Evolutionary conservation across 2,888 invertebrate genomes (phyloP).

Genomic region (Gastracanthus pulcherrimus): DNA sequence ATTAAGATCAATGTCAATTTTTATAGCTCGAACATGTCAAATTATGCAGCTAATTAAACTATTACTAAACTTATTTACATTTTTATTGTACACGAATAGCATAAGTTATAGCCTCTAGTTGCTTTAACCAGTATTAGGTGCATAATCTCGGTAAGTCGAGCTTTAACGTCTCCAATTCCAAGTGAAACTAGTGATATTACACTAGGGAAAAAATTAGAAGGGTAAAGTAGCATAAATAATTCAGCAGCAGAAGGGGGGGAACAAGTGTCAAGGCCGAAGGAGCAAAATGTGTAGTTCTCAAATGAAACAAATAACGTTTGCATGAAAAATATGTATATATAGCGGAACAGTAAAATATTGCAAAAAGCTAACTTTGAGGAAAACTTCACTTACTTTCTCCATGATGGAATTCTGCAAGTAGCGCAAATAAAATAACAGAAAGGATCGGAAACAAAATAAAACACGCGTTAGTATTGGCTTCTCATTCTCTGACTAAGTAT

Average conservation of each 20-base stretch:
- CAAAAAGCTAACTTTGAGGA: slow-evolving; percentile 58
- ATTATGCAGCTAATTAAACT: slow-evolving; percentile 37
- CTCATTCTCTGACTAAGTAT: slow-evolving; percentile 51
- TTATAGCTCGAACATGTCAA: slow-evolving; percentile 23
- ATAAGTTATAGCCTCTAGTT: too few species aligned
- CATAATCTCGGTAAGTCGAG: slow-evolving; percentile 39
- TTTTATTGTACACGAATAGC: not conserved
- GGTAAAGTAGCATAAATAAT: slow-evolving; percentile 20
- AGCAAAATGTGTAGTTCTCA: slow-evolving; percentile 22
- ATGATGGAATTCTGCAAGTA: slow-evolving; percentile 91
- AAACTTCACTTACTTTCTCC: slow-evolving; percentile 93
- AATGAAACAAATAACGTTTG: slow-evolving; percentile 36
- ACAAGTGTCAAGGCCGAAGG: slow-evolving; percentile 36
- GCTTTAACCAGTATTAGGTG: slow-evolving; percentile 13
- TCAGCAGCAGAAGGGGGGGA: slow-evolving; percentile 5
- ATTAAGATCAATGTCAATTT: not conserved
- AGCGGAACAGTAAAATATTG: slow-evolving; percentile 47
- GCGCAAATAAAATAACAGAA: slow-evolving; percentile 78
- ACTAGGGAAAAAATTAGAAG: not conserved
- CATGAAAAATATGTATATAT: slow-evolving; percentile 22
- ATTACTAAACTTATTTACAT: not conserved
- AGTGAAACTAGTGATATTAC: slow-evolving; percentile 19
- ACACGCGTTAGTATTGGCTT: slow-evolving; percentile 74
- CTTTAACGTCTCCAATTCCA: slow-evolving; percentile 35
- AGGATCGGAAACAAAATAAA: slow-evolving; percentile 77